phyloP scores from a whole-genome alignment of 2,888 invertebrate species.

The Leptarthrus brevirostris region DNA sequence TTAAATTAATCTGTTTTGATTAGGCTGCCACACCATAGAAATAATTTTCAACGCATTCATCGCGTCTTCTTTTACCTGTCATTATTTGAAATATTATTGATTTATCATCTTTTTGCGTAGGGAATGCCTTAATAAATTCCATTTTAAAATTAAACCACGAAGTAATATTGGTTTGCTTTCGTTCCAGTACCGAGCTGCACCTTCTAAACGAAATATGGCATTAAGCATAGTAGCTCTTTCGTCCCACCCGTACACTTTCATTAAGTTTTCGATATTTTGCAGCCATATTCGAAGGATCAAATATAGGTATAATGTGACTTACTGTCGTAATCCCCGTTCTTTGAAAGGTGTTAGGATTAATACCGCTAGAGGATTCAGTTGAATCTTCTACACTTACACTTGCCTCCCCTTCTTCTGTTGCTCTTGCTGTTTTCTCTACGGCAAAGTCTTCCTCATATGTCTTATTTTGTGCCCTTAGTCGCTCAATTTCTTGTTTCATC shows the following conservation, averaged over 20 bases:
- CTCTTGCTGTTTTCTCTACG: too few relatives aligned
- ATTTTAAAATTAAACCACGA: neutral
- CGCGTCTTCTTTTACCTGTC: neutral
- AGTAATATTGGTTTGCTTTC: neutral
- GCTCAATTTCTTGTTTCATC: too few relatives aligned
- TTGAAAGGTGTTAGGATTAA: too few relatives aligned
- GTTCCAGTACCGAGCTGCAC: neutral
- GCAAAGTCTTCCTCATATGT: too few relatives aligned
- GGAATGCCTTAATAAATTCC: neutral
- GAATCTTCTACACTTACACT: too few relatives aligned
- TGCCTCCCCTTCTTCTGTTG: too few relatives aligned
- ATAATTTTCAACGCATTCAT: neutral
- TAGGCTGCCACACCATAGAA: neutral
- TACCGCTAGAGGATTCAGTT: too few relatives aligned
- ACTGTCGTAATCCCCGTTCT: neutral
- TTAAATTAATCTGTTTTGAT: neutral
- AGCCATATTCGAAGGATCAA: neutral
- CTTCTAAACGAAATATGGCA: neutral
- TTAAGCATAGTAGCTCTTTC: neutral
- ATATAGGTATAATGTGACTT: neutral
- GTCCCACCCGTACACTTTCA: neutral
- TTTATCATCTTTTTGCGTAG: neutral
- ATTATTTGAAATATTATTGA: neutral
- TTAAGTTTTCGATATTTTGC: neutral
- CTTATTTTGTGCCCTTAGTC: too few relatives aligned